Base-by-base conservation (phyloP, 2,888 invertebrate genomes). In the Sceliomorpha sp. region DNA sequence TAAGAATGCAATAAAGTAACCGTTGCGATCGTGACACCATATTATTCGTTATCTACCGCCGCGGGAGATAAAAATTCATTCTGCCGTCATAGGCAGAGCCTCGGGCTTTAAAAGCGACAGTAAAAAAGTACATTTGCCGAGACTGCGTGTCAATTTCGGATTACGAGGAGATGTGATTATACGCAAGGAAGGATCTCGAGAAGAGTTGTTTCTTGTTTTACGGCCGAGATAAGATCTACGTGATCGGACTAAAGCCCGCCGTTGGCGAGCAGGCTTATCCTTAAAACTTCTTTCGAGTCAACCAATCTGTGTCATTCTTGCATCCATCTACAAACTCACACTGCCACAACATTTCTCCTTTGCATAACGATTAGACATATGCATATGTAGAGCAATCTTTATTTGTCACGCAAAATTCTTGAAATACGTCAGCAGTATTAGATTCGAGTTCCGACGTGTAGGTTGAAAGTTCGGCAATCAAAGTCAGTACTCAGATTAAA, bases 171-270 rank as follows among this genome's bases (percentile, higher is more conserved):
- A 67, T 62, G 70, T 71, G 70, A 67, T 67, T 70, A 58, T 67
- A 67, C 58, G 62, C 59, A 64, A 64, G 66, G 31, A 55, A 59
- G 64, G 53, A 70, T 71, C 68, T 56, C 45, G 51, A 62, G 68
- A 66, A 76, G 64, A 70, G 66, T 73, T 78, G 76, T 74, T 75
- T 74, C 74, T 73, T 77, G 75, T 73, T 77, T 74, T 75, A 77
- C 60, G 72, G 66, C 66, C 74, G 56, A 82, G 84, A 86, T 85
- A 85, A 81, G 59, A 81, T 77, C 80, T 83, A 86, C 85, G 86
- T 85, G 86, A 86, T 83, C 84, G 78, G 86, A 80, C 80, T 83
- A 17, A 34, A 27, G 34, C 55, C 34, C 45, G 42, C 44, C 55
- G 55, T 56, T 59, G 48, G 34, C 58, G 51, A 42, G 50, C 27